Base-by-base conservation (phyloP, 2,797 vertebrate genomes). In the Pantherophis vulpinus region DNA sequence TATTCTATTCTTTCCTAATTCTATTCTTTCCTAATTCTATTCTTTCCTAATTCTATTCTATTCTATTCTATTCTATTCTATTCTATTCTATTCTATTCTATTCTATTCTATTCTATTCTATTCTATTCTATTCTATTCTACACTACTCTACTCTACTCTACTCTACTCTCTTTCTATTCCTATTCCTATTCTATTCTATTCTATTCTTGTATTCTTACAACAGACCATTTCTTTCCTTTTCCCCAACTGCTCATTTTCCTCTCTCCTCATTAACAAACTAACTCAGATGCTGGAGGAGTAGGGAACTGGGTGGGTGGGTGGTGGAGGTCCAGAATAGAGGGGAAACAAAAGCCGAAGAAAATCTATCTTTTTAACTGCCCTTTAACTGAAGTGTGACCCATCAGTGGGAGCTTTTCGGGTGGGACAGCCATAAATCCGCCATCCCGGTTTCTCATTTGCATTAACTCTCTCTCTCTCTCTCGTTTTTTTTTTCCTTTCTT, bases 241-340 rank as follows among this genome's bases (percentile, higher is more conserved):
- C 20, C 60, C 1, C 1, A 5, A 4, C 1, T 1, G 3, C 27
- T 70, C 86, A 20, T n/a, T 86, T 89, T 16, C 54, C n/a, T 37
- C 2, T 18, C 86, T 27, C 66, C 88, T 91, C 42, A 27, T 86
- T 89, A 2, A 27, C n/a, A 5, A 54, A 54, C 9, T 92, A 91
- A 58, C 5, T 0, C 4, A 51, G 70, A 27, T 0, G 3, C 5
- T 91, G 10, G 18, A 7, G 58, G 60, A 56, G 23, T 0, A 0
- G 0, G 0, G 0, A 4, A 4, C 0, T 3, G 47, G 58, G 29
- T 58, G 4, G 2, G 27, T 2, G 42, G 7, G 56, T 47, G 4
- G 27, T 51, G 7, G 18, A 9, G n/a, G 32, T 74, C 70, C 16
- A 2, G 23, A 61, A 61, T 3, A 27, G 25, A 61, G 7, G 20